Evolutionary conservation across 2,797 vertebrate genomes (phyloP), one percentile per base, ranked within the genome.

Genomic region (Pipistrellus nathusii): DNA sequence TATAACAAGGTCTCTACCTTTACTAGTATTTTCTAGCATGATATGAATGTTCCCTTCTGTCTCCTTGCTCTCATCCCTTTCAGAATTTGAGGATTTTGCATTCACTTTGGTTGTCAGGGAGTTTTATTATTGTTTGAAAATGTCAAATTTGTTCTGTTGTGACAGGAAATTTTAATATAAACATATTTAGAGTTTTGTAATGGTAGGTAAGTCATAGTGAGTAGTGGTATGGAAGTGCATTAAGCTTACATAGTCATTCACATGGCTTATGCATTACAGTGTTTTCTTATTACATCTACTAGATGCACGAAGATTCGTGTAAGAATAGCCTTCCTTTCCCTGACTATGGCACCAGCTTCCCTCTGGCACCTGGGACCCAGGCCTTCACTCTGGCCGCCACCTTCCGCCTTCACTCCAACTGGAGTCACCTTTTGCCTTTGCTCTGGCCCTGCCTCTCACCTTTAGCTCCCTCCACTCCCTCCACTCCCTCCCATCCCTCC

Each of bases 101-200:
- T 85, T 82, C 15, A 17, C 23, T 92, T 82, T 82, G 30, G 64
- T 95, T 72, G 41, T 62, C 35, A 84, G 86, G 46, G 78, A 96
- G 55, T 83, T 90, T 92, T 73, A 72, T 44, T 55, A 13, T 81
- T 44, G 4, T 88, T 91, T 66, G 44, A 88, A 89, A 81, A 76
- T 85, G n/a, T 92, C 48, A 13, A 6, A 75, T 8, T 80, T 91
- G 77, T 85, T 94, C 38, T 68, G 27, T 71, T 48, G 20, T 66
- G 66, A 80, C 57, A 62, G 51, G 48, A 93, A 78, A 78, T 27
- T 51, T 76, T 90, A 62, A 57, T 75, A 41, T 72, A 87, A 89
- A 81, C 30, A 13, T 78, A 62, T 81, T 76, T 86, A 72, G 81
- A 64, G 10, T 88, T 92, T 77, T 83, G 55, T 90, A 66, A 69